Conservation (phyloP, 2,888 invertebrate genomes). For the Gastrophysa polygoni region DNA sequence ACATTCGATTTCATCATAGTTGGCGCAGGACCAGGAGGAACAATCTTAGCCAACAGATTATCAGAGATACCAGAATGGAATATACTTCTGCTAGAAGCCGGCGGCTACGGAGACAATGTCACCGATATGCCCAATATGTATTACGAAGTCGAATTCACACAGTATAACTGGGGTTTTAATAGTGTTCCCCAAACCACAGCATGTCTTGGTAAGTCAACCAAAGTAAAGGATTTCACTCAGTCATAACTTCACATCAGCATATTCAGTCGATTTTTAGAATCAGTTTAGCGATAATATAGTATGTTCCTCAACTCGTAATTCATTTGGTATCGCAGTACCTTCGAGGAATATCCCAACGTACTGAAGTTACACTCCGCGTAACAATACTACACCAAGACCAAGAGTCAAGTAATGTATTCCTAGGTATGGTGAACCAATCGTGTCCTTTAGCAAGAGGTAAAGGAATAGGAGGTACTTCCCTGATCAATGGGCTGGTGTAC, state of each 20-base stretch:
- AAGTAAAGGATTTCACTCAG: background rate
- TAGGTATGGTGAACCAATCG: slow-evolving; percentile 32
- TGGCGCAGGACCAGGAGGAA: slow-evolving; percentile 36
- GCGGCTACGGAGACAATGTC: slow-evolving; percentile 42
- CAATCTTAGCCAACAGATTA: slow-evolving; percentile 33
- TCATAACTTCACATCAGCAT: too few relatives aligned
- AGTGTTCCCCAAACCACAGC: slow-evolving; percentile 69
- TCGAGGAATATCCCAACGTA: too few relatives aligned
- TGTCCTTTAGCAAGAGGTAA: slow-evolving; percentile 59
- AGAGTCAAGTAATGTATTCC: too few relatives aligned
- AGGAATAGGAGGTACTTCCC: slow-evolving; percentile 61
- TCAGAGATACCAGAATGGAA: slow-evolving; percentile 32
- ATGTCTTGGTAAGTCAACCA: slow-evolving; percentile 58
- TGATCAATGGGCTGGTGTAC: slow-evolving; percentile 61
- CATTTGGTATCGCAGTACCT: too few relatives aligned
- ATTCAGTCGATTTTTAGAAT: too few relatives aligned
- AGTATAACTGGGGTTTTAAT: slow-evolving; percentile 75
- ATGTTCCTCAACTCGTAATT: too few relatives aligned
- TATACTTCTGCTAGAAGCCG: slow-evolving; percentile 37
- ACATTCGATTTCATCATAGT: slow-evolving; percentile 36
- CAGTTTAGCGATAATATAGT: too few relatives aligned
- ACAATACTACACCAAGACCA: too few relatives aligned
- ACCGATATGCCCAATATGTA: slow-evolving; percentile 65
- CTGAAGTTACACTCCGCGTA: too few relatives aligned
- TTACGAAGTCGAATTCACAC: slow-evolving; percentile 65